Evolutionary conservation across 2,888 invertebrate species (phyloP), one percentile per base, ranked within the genome.

Genomic region (Ctena decussata): DNA sequence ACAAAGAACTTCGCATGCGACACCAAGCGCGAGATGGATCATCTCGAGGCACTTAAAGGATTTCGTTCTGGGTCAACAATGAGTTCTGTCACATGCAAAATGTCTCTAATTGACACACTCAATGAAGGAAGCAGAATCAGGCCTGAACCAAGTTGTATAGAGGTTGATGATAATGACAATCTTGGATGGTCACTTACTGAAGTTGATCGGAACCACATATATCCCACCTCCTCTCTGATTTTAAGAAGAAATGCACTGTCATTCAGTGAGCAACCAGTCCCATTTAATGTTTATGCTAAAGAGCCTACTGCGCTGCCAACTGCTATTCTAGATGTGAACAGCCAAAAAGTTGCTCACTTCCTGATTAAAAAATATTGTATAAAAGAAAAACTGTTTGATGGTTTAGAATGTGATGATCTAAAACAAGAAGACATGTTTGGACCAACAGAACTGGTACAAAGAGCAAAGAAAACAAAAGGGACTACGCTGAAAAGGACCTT

Each of bases 51-150:
- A 5, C 15, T 82, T 5, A 82, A 79, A 65, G 82, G 77, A 24
- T 86, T 86, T 44, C 35, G 85, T 18, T 74, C 86, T 24, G 80
- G 82, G 0, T 80, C 86, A 18, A 80, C 37, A 24, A 24, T 80
- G 0, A 37, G 27, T 2, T 77, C 77, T 11, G 80, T 86, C 0
- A 83, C 80, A 39, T 72, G 86, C 46, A 21, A 78, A 1, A 82
- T 82, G 82, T 77, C 82, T 8, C 32, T 82, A 30, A 77, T 82
- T 8, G 82, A 82, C 39, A 57, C 82, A 37, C 57, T 82, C 0
- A 82, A 73, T 65, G 69, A 57, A 49, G 49, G 21, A 49, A n/a
- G 21, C 12, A 24, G 24, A 57, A 27, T 12, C 57, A 57, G 57
- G 12, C n/a, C 49, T 5, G 49, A 49, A 49, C 5, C 57, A 18